Evolutionary conservation across 2,888 invertebrate species (phyloP), one percentile per base, ranked within the genome.

Genomic region (Tachystola acroxantha): DNA sequence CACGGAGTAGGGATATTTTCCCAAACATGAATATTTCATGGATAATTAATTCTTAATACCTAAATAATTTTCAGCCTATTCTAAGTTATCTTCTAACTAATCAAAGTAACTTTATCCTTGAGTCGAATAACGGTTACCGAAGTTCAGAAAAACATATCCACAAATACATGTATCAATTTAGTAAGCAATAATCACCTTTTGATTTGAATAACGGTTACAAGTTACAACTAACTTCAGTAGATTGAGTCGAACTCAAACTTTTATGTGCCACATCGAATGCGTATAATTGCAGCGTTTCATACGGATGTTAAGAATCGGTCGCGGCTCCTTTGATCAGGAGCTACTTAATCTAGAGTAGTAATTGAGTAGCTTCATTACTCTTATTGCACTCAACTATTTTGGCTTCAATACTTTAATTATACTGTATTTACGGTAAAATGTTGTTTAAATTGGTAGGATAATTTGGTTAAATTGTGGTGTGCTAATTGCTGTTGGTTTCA

Each of bases 301-400:
- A 32, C 29, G 29, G 28, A 32, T 16, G 12, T 26, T 19, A 26
- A 13, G 7, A 31, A 28, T 37, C 27, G 22, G 25, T 9, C 14
- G 13, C 37, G 37, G 37, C 33, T 10, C 10, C 10, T 37, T 32
- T 37, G 37, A 37, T 37, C 30, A 14, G 12, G 14, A 10, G 19
- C 30, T 30, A 36, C 37, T 37, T 12, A 10, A 27, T 14, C 26
- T 31, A 12, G 26, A 26, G 26, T 37, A 26, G 26, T 37, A 26
- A 37, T 34, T 34, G 34, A 12, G 34, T 7, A 34, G 34, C 34
- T 34, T 34, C 13, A 25, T 10, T 32, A 26, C 24, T 27, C 12
- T 19, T 25, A 25, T 30, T 32, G 10, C 20, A 10, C 20, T 11
- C 20, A 7, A 10, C 32, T 11, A 11, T 3, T 32, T 32, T 11